A percentile compares a stretch with the other conserved stretches of the same genome.
Evolutionary conservation across 92 coral and sea anemone genomes (phyloP).

Genomic region (Palythoa heliodiscus): DNA sequence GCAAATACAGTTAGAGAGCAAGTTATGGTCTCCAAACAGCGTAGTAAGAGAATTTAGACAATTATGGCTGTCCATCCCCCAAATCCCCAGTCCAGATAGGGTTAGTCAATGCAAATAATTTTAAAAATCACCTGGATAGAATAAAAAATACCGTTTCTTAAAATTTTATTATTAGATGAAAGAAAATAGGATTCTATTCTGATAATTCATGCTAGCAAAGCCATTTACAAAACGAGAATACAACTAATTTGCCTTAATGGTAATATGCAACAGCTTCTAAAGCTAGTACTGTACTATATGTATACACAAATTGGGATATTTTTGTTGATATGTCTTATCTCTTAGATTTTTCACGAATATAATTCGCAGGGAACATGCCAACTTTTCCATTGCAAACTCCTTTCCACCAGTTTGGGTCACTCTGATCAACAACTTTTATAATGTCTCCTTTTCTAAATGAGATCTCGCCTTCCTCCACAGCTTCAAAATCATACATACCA

Average conservation of each 20-base stretch:
- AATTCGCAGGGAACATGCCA: slow-evolving; percentile 92
- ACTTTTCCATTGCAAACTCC: slow-evolving; percentile 61
- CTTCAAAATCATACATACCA: slow-evolving; percentile 65
- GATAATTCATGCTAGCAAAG: too few relatives aligned
- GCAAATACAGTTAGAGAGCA: too few relatives aligned
- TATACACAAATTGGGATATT: slow-evolving; percentile 4
- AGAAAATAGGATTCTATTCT: too few relatives aligned
- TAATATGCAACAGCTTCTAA: not conserved
- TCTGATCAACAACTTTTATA: slow-evolving; percentile 76
- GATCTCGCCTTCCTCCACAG: slow-evolving; percentile 91
- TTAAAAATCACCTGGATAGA: too few relatives aligned
- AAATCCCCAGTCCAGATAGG: too few relatives aligned
- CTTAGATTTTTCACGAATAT: slow-evolving; percentile 51
- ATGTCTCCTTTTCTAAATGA: slow-evolving; percentile 81
- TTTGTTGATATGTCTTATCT: not conserved
- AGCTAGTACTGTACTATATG: not conserved
- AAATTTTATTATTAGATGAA: too few relatives aligned
- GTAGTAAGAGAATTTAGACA: too few relatives aligned
- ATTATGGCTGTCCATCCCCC: too few relatives aligned
- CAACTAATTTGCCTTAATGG: not conserved
- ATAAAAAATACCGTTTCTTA: too few relatives aligned
- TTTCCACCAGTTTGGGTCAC: slow-evolving; percentile 92
- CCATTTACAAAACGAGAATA: too few relatives aligned
- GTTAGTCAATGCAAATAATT: too few relatives aligned
- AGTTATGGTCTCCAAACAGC: too few relatives aligned